Percentiles rank a stretch among this genome's conserved stretches.
phyloP scores from a whole-genome alignment of 2,797 vertebrate genomes.

The Myoxocephalus aenaeus region DNA sequence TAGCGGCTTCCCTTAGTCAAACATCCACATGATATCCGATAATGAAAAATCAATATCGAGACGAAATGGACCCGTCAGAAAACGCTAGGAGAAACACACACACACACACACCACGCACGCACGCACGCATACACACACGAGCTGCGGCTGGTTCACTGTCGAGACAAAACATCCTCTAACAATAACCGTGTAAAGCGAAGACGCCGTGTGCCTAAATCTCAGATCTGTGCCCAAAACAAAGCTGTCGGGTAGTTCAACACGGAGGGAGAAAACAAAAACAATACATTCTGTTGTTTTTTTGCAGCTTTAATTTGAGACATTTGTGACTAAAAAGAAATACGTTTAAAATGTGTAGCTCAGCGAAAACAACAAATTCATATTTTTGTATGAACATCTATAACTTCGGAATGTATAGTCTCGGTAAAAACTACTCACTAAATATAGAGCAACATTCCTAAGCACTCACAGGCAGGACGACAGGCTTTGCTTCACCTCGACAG shows the following conservation, averaged over 20 bases:
- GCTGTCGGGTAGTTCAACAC: background rate
- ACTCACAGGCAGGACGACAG: background rate
- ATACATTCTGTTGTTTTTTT: background rate
- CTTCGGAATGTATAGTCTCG: background rate
- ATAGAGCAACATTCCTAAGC: constrained; percentile 22
- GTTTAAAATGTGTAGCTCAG: background rate
- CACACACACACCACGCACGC: background rate
- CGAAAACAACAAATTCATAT: background rate
- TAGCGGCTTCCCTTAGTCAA: constrained; percentile 16
- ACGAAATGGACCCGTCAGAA: constrained; percentile 34
- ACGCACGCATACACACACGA: background rate
- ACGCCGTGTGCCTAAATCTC: background rate
- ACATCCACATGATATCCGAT: constrained; percentile 47
- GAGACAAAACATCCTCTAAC: constrained; percentile 20
- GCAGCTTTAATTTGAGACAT: background rate
- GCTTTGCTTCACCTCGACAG: background rate
- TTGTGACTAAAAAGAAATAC: background rate
- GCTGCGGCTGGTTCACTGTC: background rate
- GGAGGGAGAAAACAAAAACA: background rate
- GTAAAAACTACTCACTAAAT: background rate
- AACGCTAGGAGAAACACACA: constrained; percentile 23
- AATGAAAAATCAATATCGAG: constrained; percentile 59
- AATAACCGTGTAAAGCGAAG: constrained; percentile 3
- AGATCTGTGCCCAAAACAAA: constrained; percentile 15
- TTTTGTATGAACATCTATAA: background rate